Conservation (phyloP, 2,797 vertebrate genomes). For the Corythornis leucogaster region DNA sequence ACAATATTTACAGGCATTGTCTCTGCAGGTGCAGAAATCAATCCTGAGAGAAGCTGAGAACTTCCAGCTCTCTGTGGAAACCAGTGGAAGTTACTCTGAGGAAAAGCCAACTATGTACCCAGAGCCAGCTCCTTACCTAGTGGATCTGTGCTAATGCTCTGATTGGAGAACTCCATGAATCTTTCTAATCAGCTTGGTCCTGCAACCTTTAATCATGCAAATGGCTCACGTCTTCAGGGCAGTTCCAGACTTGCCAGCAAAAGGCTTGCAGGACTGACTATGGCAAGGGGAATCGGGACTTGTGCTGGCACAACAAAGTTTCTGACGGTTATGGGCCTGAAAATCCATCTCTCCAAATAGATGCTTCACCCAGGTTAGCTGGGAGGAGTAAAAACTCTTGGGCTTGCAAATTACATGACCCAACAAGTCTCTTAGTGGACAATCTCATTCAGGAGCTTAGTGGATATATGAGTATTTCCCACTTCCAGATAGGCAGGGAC, state of each 20-base stretch:
- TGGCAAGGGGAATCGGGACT: not conserved
- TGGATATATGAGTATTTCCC: not conserved
- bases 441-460: not conserved
- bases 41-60: slow-evolving; percentile 20
- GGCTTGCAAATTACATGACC: not conserved
- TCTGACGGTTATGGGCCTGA: not conserved
- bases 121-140: slow-evolving; percentile 10
- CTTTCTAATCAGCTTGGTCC: slow-evolving; percentile 46
- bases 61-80: not conserved
- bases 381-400: not conserved
- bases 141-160: not conserved
- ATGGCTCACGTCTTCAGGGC: not conserved
- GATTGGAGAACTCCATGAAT: not conserved
- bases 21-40: slow-evolving; percentile 49
- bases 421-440: not conserved
- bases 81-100: not conserved
- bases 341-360: not conserved
- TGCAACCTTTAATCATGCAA: slow-evolving; percentile 38
- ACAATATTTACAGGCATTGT: not conserved
- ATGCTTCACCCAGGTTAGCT: not conserved
- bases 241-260: slow-evolving; percentile 31
- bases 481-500: not conserved
- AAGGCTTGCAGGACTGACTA: not conserved
- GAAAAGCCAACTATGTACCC: not conserved
- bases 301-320: slow-evolving; percentile 20